Conservation (phyloP, 2,797 vertebrate species). For the Peromyscus attwateri region DNA sequence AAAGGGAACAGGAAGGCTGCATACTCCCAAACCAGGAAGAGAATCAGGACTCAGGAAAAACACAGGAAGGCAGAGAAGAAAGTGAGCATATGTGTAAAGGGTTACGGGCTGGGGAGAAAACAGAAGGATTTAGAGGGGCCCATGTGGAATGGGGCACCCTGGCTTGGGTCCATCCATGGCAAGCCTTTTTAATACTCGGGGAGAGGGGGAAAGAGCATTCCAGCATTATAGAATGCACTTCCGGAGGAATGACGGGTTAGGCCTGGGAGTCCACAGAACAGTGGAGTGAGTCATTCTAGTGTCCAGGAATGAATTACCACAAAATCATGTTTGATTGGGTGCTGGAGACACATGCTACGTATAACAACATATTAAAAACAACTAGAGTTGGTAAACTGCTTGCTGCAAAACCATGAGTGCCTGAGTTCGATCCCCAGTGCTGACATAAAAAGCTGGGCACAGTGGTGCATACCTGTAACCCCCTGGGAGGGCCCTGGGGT, state of each 20-base stretch:
- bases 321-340: neutral
- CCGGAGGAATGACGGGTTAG: neutral
- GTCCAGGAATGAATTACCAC: neutral
- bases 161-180: neutral
- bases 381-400: neutral
- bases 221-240: rapidly evolving
- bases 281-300: neutral
- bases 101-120: rapidly evolving
- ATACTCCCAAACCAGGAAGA: neutral
- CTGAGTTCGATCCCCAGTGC: neutral
- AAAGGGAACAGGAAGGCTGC: neutral
- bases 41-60: rapidly evolving
- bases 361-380: neutral
- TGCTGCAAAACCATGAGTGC: neutral
- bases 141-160: too few relatives aligned
- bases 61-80: neutral
- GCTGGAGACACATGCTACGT: neutral
- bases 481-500: neutral
- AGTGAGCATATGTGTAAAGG: rapidly evolving
- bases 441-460: too few relatives aligned
- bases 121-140: neutral
- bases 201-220: neutral
- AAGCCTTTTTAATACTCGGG: neutral
- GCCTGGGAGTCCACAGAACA: neutral
- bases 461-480: neutral